Evolutionary conservation across 2,113 vertebrate genomes (phyloP).

Genomic region (Sisor rabdophorus): DNA sequence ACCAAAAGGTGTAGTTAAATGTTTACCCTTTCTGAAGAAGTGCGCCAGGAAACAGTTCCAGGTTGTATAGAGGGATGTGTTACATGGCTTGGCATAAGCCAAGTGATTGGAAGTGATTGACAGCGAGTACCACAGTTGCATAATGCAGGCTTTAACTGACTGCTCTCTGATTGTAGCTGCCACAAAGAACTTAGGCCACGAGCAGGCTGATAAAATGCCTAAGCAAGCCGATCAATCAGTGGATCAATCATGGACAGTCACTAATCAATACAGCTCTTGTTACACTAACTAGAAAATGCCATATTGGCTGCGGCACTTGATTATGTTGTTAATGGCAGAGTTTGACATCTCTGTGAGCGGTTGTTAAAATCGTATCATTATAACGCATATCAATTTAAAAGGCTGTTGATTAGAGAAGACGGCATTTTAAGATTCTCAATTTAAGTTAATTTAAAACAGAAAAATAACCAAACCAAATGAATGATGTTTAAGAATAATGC

Average conservation of each 20-base stretch:
- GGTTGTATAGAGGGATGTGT: slow-evolving; percentile 80
- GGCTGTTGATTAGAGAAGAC: background rate
- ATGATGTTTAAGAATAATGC: background rate
- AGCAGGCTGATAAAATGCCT: slow-evolving; percentile 70
- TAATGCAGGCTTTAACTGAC: slow-evolving; percentile 71
- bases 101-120: slow-evolving; percentile 69
- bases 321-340: slow-evolving; percentile 71
- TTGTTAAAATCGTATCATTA: slow-evolving; percentile 56
- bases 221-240: slow-evolving; percentile 69
- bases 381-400: slow-evolving; percentile 20
- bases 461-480: background rate
- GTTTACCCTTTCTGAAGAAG: slow-evolving; percentile 84
- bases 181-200: slow-evolving; percentile 64
- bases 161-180: slow-evolving; percentile 67
- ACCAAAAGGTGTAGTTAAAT: background rate
- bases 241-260: slow-evolving; percentile 70
- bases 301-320: slow-evolving; percentile 72
- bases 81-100: slow-evolving; percentile 77
- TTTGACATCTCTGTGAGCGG: slow-evolving; percentile 60
- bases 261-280: slow-evolving; percentile 71
- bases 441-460: background rate
- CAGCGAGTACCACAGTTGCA: slow-evolving; percentile 67
- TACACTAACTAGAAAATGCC: slow-evolving; percentile 71
- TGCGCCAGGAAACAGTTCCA: slow-evolving; percentile 85
- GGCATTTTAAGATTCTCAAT: background rate